These are phyloP conservation scores for Drosophila silvestris DNA, from an alignment of 2,888 invertebrate genomes.

Conservation along the genomic window DNA sequence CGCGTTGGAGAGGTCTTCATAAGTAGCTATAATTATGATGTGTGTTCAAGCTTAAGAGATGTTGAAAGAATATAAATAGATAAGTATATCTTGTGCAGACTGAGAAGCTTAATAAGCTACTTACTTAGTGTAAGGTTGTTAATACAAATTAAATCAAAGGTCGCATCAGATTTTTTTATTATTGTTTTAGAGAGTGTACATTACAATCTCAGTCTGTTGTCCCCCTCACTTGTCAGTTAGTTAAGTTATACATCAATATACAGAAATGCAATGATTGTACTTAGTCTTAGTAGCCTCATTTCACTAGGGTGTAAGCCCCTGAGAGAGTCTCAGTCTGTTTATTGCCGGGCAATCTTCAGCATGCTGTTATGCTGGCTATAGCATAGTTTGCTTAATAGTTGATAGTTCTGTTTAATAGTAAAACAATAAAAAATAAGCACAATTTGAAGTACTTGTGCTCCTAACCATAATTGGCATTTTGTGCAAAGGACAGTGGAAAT, in stretches of 20 bases:
- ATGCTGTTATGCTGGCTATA: too few species aligned
- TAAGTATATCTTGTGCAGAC: neutral
- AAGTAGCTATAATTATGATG: neutral
- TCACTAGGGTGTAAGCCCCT: neutral
- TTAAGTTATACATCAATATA: neutral
- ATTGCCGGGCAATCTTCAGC: neutral
- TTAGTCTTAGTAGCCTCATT: neutral
- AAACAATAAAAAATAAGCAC: neutral
- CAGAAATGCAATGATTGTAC: neutral
- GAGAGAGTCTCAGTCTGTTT: neutral
- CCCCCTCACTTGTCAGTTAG: neutral
- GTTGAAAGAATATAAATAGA: neutral
- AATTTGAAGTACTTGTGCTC: neutral
- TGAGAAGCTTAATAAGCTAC: neutral
- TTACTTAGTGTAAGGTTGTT: neutral
- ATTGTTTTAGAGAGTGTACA: too few species aligned
- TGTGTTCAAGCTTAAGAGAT: neutral
- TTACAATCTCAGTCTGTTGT: too few species aligned
- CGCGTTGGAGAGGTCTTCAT: neutral
- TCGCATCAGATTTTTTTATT: too few species aligned
- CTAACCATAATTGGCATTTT: slow-evolving; percentile 27
- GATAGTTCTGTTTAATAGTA: neutral
- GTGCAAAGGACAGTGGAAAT: slow-evolving; percentile 26
- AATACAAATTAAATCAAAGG: neutral
- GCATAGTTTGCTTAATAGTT: neutral